Conservation (phyloP, 2,888 invertebrate genomes). For the Aquatica leii region DNA sequence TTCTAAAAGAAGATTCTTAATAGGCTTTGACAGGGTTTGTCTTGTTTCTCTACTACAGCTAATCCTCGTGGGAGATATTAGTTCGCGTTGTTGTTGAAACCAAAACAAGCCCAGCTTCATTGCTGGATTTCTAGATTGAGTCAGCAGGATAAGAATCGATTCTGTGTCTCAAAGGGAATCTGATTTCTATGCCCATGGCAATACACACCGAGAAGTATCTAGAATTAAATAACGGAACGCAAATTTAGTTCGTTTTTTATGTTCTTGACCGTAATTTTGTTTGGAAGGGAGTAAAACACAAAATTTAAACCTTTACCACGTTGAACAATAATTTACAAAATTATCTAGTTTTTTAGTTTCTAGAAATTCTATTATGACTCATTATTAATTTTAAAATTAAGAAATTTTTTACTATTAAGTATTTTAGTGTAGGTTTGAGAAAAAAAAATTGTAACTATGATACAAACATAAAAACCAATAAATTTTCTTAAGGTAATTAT, state of each 20-base stretch:
- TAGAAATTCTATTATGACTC: too few species aligned
- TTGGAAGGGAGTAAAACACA: too few species aligned
- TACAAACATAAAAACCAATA: too few species aligned
- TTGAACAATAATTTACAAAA: too few species aligned
- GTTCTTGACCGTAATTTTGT: slow-evolving; percentile 6
- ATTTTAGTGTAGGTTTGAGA: too few species aligned
- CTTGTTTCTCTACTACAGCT: slow-evolving; percentile 40
- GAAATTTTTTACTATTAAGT: too few species aligned
- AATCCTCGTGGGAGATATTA: slow-evolving; percentile 52
- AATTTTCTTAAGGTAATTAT: too few species aligned
- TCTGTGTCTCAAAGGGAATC: slow-evolving; percentile 26
- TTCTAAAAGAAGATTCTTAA: slow-evolving; percentile 45
- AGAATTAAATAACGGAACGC: slow-evolving; percentile 17
- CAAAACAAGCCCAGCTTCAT: slow-evolving; percentile 47
- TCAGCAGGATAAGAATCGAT: slow-evolving; percentile 42
- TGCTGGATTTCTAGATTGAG: slow-evolving; percentile 44
- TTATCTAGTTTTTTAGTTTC: too few species aligned
- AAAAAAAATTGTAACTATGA: too few species aligned
- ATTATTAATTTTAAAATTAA: too few species aligned
- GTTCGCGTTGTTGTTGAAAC: slow-evolving; percentile 49
- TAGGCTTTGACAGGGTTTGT: slow-evolving; percentile 46
- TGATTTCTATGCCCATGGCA: slow-evolving; percentile 12
- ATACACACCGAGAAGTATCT: slow-evolving; percentile 12
- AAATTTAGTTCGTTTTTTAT: slow-evolving; percentile 6
- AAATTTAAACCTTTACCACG: too few species aligned